Base-by-base conservation (phyloP, 2,888 invertebrate species). In the Sinelater perroti region DNA sequence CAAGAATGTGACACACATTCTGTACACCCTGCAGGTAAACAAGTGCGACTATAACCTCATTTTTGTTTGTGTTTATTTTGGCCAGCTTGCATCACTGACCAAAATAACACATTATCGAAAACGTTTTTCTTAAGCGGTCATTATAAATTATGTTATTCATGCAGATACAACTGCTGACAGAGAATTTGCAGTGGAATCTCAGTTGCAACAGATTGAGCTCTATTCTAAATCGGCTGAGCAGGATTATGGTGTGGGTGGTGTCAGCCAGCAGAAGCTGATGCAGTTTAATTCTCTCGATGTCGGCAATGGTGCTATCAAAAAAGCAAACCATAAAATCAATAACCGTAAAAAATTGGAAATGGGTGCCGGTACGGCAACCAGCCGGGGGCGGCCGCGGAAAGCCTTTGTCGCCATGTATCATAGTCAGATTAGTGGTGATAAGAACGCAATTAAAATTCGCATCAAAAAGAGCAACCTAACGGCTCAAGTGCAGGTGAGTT, bases 371-470 rank as follows among this genome's bases (percentile, higher is more conserved):
- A 69, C 33, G 3, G 36, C 45, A 1, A 18, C 74, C 1, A 72
- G 72, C 6, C 65, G 80, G 58, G 80, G 80, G 24, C 66, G 80
- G 52, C 79, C 80, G n/a, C 70, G 81, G 45, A 81, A 82, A 58
- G 77, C 80, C 6, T 69, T 81, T 33, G 78, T 80, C 31, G 78
- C 83, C 28, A 82, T 83, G 78, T 84, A 84, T 64, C 83, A 84
- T 68, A 84, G 83, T 71, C 83, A 84, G 71, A 83, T 84, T 45
- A 84, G 83, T 55, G 83, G 87, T 66, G 87, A 86, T 70, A 85
- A 85, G 71, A 87, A 87, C 69, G 82, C 84, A 58, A 86, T 88
- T 70, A 88, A 87, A 76, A 83, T 89, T 70, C 83, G 86, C 71
- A 89, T 89, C 68, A 85, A 83, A 74, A 87, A 86, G 77, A 86